These are phyloP conservation scores for Aradophagus sp. DNA, from an alignment of 1,140 invertebrate species.

Conservation along the genomic window DNA sequence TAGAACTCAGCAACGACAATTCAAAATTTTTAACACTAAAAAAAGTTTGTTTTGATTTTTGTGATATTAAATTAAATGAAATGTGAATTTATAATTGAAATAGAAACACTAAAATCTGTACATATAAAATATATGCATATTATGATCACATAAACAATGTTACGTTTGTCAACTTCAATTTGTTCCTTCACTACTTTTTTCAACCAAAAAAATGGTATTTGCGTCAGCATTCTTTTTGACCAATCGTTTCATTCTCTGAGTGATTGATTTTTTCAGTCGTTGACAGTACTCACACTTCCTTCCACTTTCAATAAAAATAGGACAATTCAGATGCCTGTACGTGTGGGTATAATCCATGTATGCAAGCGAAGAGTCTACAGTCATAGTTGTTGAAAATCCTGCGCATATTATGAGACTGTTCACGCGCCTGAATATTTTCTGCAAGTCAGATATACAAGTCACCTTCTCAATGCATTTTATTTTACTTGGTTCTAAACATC, in stretches of 20 bases:
- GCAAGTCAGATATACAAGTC: not conserved
- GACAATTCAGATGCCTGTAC: slow-evolving; percentile 13
- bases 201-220: slow-evolving; percentile 17
- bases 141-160: no score
- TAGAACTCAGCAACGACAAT: no score
- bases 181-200: no score
- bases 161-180: no score
- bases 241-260: slow-evolving; percentile 15
- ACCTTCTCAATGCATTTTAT: slow-evolving; percentile 8
- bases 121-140: no score
- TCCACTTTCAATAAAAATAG: slow-evolving; percentile 18
- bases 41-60: no score
- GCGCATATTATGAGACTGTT: slow-evolving; percentile 17
- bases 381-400: slow-evolving; percentile 4
- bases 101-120: no score
- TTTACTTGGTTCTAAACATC: not conserved
- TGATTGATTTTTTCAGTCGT: slow-evolving; percentile 1
- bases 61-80: no score
- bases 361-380: slow-evolving; percentile 1
- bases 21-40: no score
- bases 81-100: no score
- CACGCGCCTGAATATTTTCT: slow-evolving; percentile 4
- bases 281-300: slow-evolving; percentile 22
- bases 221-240: slow-evolving; percentile 8
- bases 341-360: slow-evolving; percentile 17